Base-by-base conservation (phyloP, 2,888 invertebrate genomes). In the Seira sanloemensis region DNA sequence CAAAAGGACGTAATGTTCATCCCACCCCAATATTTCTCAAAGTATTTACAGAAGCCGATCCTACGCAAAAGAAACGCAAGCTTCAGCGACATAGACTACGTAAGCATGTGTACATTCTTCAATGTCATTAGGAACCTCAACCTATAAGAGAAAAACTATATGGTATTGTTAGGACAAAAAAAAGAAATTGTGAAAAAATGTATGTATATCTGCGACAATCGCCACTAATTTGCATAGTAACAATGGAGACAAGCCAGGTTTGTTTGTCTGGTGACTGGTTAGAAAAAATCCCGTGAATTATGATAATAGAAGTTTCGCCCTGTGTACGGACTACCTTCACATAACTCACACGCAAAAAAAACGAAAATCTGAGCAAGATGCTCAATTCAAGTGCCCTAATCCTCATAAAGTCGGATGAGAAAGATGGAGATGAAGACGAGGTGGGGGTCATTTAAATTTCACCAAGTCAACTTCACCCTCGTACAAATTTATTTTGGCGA, bases 181-280 rank as follows among this genome's bases (percentile, higher is more conserved):
- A 25, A 24, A 16, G 25, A 67, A 2, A 25, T n/a, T n/a, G n/a
- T n/a, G n/a, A n/a, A 27, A 69, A 26, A 25, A 27, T 25, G 2
- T 19, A 19, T 27, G 21, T 1, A n/a, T n/a, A 18, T 58, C 58
- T 58, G 62, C 62, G 62, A 62, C 62, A 62, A 62, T 26, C n/a
- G 18, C 27, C 2, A 78, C 78, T 79, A 37, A 79, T 79, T 79
- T 79, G 73, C 78, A 79, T 79, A 79, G 72, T 46, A 50, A 79
- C 73, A 79, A 79, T 79, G 66, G 71, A 73, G 26, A 79, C 71
- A 71, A 62, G 19, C 19, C 7, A n/a, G 46, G 65, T 72, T 54
- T 46, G 18, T 27, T 37, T 79, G 71, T 72, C 78, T 69, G 71
- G n/a, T 62, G 78, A 71, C 62, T 71, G 62, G 26, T 27, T 26